Evolutionary conservation across 2,797 vertebrate species (phyloP), one percentile per base, ranked within the genome.

Genomic region (Salmo trutta): DNA sequence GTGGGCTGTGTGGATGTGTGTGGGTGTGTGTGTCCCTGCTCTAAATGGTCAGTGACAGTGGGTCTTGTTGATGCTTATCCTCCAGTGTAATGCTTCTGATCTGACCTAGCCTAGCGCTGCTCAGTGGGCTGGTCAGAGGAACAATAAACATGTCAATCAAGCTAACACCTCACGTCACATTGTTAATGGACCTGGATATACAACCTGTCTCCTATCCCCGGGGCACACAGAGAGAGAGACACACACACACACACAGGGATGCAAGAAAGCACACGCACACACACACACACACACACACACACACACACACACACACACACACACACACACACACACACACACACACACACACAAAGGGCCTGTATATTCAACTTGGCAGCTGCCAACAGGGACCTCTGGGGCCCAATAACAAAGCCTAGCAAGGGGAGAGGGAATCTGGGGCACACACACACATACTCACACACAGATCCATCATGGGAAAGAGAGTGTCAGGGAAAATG

Each of bases 101-200:
- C 51, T 27, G 6, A 47, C 41, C 41, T 47, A 47, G 41, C 41
- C 41, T 27, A 16, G 67, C 59, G 21, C n/a, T 62, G n/a, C 21
- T 62, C 56, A 64, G 73, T 69, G 86, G 85, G 87, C 89, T 87
- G 88, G 87, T 90, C 86, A 81, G 88, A 79, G 88, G 87, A 91
- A 93, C 91, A 91, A 93, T 93, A 93, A 94, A 94, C 93, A 93
- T 85, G 93, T 90, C 92, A 92, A 82, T 94, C 92, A 94, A 88
- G 77, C 84, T 92, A 94, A 94, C 88, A 78, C 89, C 83, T 89
- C 84, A 86, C 90, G 93, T 92, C 93, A 91, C 87, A 80, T 92
- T 92, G 90, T 90, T 93, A 93, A 93, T 93, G 91, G 92, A 82
- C 80, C 82, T 79, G 87, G 85, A 90, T 91, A 93, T 88, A 91